Evolutionary conservation across 2,113 vertebrate species (phyloP), one percentile per base, ranked within the genome.

Genomic region (Heterotilapia buettikoferi): DNA sequence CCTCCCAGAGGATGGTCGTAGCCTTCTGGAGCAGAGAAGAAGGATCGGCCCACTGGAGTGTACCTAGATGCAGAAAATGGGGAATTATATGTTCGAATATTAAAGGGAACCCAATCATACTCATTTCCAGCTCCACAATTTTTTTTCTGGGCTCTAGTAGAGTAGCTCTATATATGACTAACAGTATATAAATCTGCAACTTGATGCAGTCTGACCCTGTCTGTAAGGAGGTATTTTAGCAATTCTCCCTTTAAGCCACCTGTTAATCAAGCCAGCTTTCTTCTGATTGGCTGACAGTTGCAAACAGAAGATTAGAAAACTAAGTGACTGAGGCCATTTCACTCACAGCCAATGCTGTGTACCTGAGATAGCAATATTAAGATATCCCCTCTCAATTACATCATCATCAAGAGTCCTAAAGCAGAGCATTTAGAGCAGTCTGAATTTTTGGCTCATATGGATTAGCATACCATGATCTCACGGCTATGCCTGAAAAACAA

Each of bases 1-100:
- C 99, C 99, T 59, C 99, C 99, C 88, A 99, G 92, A 85, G 99
- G 99, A 94, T 99, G 99, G 93, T 99, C 98, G 9, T 99, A 99
- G 76, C 98, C 99, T 97, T 99, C 98, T 2, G 99, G 98, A 89
- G 99, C 97, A 2, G 99, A 99, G 96, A 99, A 99, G 93, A 99
- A 99, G 52, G 99, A 99, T 59, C 99, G 98, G n/a, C 99, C 99
- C 90, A 99, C 99, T 16, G 99, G 99, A 24, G 99, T 99, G 90
- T 99, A 99, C 95, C 99, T 99, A n/a, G 66, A 78, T 4, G 82
- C 26, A 83, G 47, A 86, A 73, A 88, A 80, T 36, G 8, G 43
- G 18, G 24, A 54, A 36, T 59, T 24, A 19, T 16, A 2, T 84
- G 4, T 54, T 26, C 36, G 40, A 76, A 76, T 47, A 76, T 2